Evolutionary conservation across 2,113 vertebrate species (phyloP), one percentile per base, ranked within the genome.

Genomic region (Sceloporus tristichus): DNA sequence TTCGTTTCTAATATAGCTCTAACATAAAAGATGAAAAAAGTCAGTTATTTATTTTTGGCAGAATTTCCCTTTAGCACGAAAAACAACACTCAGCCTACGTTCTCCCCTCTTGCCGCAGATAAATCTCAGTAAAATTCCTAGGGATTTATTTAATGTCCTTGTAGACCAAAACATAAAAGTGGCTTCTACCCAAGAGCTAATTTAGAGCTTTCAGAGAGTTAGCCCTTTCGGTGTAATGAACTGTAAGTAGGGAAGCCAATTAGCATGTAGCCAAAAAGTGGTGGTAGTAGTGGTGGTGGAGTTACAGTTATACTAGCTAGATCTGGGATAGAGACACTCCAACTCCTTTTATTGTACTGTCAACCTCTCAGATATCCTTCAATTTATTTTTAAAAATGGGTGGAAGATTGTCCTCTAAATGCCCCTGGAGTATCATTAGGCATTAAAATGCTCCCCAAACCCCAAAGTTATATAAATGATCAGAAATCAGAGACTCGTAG

Each of bases 21-120:
- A 0, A 62, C 18, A 62, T 62, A 62, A 92, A 95, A 88, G 93
- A 94, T 92, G 94, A 92, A 95, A 95, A 62, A 91, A 93, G 90
- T 90, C 92, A 95, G 93, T 92, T 94, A 79, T 89, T 76, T 95
- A 94, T 94, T 95, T 96, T 95, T 94, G 94, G 93, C 92, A 92
- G 90, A 0, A 0, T 92, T 95, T 94, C 92, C 92, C 93, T 87
- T 91, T 88, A 94, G 95, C 93, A 94, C 94, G 92, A 74, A 82
- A 93, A 48, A 48, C 48, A 48, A 92, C 81, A 92, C 6, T 88
- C 88, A 94, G 90, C 91, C 92, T 94, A 95, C 92, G 94, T 95
- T 94, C 92, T 92, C 92, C 87, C 84, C 89, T 80, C 25, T 86
- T 93, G 89, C 85, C 93, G 90, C 77, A 87, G 78, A 88, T 94